Conservation (phyloP, 2,888 invertebrate genomes). For the Monochamus alternatus region DNA sequence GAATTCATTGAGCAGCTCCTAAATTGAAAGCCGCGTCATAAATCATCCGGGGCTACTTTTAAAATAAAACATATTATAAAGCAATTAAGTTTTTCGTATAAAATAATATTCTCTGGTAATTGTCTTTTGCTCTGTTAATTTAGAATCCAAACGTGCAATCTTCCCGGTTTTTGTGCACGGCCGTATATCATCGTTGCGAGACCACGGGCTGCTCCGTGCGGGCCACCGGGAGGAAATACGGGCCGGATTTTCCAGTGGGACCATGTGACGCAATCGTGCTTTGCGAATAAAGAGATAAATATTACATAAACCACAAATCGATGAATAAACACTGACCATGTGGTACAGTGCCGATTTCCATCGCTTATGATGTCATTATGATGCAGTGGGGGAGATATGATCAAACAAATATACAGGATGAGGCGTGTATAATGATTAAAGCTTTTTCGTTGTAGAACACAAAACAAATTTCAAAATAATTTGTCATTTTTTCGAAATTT, state of each 20-base stretch:
- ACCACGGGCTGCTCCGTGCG: conserved; percentile 16
- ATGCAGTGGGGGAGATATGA: too few relatives aligned
- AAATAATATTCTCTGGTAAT: conserved; percentile 63
- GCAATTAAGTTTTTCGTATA: conserved; percentile 63
- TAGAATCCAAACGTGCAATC: conserved; percentile 59
- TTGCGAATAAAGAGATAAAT: too few relatives aligned
- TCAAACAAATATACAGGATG: too few relatives aligned
- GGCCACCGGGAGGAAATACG: not conserved
- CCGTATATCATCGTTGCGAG: conserved; percentile 55
- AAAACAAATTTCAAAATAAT: too few relatives aligned
- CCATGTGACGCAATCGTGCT: too few relatives aligned
- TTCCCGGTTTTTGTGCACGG: conserved; percentile 48
- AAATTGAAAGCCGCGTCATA: conserved; percentile 57
- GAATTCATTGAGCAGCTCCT: conserved; percentile 41
- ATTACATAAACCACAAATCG: too few relatives aligned
- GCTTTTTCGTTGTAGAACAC: too few relatives aligned
- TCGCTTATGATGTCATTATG: too few relatives aligned
- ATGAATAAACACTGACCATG: too few relatives aligned
- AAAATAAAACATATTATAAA: conserved; percentile 63
- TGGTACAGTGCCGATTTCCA: too few relatives aligned
- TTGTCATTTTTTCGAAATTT: too few relatives aligned
- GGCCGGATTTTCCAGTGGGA: conserved; percentile 2
- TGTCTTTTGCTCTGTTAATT: conserved; percentile 61
- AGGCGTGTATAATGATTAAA: too few relatives aligned
- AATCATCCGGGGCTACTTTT: conserved; percentile 56